Evolutionary conservation across 2,113 vertebrate species (phyloP), one percentile per base, ranked within the genome.

Genomic region (Pandion haliaetus): DNA sequence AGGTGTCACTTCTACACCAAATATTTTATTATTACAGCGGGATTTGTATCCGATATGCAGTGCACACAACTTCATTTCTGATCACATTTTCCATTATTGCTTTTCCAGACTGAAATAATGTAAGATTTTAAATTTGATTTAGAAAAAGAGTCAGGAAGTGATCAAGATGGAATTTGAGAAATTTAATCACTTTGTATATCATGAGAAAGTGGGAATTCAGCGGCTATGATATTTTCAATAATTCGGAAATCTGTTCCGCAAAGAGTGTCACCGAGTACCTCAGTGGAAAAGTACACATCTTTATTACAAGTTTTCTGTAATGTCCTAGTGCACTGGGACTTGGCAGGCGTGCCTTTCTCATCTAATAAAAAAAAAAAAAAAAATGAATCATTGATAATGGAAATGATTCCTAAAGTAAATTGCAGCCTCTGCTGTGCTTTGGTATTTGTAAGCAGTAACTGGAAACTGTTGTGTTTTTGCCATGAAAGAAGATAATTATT

Each of bases 361-460:
- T 96, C 71, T 84, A 94, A 90, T 94, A 47, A 67, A 57, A 62
- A 59, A 79, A 91, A 90, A 89, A 76, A 78, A 32, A 76, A 83
- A 86, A 92, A 94, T 96, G 94, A 96, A 94, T 97, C 90, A 94
- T 14, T 83, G 91, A 95, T 94, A 95, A 95, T 89, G 69, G 95
- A 91, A 96, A 94, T 70, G 2, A 89, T 82, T 92, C 50, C 72
- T 73, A n/a, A 95, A 93, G 90, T 84, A 94, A 96, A 95, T 93
- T 94, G 74, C 88, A 86, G 63, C 52, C 42, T 96, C 38, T 83
- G 70, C 81, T 81, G 31, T 49, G 67, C 32, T 94, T 95, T 63
- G 86, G 61, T 87, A 92, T 95, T 93, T 94, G 74, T 49, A 88
- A 92, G 86, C 61, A 85, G 6, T 88, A 92, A 97, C 92, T 78